Evolutionary conservation across 2,888 invertebrate species (phyloP).

Genomic region (Phyllotreta cruciferae): DNA sequence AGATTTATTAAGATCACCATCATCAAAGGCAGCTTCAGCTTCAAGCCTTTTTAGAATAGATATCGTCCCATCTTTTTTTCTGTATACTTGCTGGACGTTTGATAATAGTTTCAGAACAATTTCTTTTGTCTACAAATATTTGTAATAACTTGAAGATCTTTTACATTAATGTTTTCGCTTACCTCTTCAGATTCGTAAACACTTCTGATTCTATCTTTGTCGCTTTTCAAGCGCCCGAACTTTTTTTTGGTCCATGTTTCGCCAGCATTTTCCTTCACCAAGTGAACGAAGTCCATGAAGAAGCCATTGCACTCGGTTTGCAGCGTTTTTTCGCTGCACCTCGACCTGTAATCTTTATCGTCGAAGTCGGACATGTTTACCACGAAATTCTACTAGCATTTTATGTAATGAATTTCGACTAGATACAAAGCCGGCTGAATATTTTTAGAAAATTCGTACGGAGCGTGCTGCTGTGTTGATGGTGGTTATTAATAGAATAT

Average conservation of each 20-base stretch:
- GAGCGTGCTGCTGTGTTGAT: too few species aligned
- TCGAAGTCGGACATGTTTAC: slow-evolving; percentile 29
- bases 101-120: slow-evolving; percentile 57
- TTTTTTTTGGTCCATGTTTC: slow-evolving; percentile 67
- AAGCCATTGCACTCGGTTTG: slow-evolving; percentile 79
- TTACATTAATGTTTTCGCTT: slow-evolving; percentile 23
- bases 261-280: slow-evolving; percentile 65
- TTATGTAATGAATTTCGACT: too few species aligned
- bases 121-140: slow-evolving; percentile 32
- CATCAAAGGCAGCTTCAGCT: slow-evolving; percentile 66
- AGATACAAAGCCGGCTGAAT: too few species aligned
- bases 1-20: slow-evolving; percentile 66
- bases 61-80: slow-evolving; percentile 70
- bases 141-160: background rate
- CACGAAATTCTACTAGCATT: too few species aligned
- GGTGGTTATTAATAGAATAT: too few species aligned
- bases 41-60: slow-evolving; percentile 69
- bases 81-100: slow-evolving; percentile 71
- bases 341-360: slow-evolving; percentile 62
- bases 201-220: slow-evolving; percentile 66
- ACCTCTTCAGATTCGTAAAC: slow-evolving; percentile 65
- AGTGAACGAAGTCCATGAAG: slow-evolving; percentile 71
- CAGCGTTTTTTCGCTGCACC: slow-evolving; percentile 78
- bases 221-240: slow-evolving; percentile 67
- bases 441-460: too few species aligned